Conservation (phyloP, 2,113 vertebrate species). For the Strigops habroptila region DNA sequence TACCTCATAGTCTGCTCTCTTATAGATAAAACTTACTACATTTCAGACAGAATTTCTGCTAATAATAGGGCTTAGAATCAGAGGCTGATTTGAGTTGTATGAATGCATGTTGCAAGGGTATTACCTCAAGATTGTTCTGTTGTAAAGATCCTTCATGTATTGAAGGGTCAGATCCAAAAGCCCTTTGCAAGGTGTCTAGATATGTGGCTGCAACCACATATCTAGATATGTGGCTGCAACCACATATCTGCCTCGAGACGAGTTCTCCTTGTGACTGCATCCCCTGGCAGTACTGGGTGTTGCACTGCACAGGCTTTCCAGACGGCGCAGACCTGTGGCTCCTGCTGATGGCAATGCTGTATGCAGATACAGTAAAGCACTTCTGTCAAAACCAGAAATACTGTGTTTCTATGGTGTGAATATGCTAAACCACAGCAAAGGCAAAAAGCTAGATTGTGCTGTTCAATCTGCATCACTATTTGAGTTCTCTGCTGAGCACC, state of each 20-base stretch:
- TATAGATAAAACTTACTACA: not conserved
- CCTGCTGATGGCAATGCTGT: not conserved
- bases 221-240: too few relatives aligned
- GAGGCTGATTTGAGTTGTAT: not conserved
- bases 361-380: not conserved
- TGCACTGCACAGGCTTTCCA: not conserved
- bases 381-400: not conserved
- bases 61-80: not conserved
- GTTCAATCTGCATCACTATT: not conserved
- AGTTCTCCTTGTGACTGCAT: not conserved
- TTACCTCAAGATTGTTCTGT: not conserved
- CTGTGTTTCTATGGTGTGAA: not conserved
- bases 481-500: not conserved
- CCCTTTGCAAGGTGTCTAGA: not conserved
- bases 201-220: not conserved
- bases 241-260: rapidly evolving
- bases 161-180: not conserved
- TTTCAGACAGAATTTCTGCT: not conserved
- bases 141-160: not conserved
- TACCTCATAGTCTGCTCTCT: not conserved
- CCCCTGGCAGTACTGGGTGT: not conserved
- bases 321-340: not conserved
- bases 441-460: not conserved
- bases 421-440: not conserved
- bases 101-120: not conserved